Base-by-base conservation (phyloP, 2,888 invertebrate genomes). In the Dermolepida albohirtum region DNA sequence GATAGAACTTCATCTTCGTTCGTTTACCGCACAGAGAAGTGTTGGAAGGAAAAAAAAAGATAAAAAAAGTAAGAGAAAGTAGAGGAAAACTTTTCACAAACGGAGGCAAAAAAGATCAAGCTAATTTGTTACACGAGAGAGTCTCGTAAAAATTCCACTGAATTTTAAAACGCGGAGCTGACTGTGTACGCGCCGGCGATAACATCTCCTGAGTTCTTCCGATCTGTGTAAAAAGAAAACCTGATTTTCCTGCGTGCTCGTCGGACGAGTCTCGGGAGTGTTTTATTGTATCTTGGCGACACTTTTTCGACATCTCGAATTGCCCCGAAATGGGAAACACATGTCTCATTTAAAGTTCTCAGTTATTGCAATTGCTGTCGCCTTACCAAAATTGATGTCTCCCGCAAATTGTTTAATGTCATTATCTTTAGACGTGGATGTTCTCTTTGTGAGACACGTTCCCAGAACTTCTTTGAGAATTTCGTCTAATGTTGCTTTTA, bases 41-140 rank as follows among this genome's bases (percentile, higher is more conserved):
- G 6, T 7, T 10, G 1, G 10, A 34, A 7, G 10, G 6, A 34
- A 8, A 6, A 34, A 16, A 39, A 54, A 40, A 40, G 40, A 39
- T 16, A 41, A 27, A 47, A 29, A 44, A 44, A 1, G n/a, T 27
- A n/a, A 12, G 10, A 44, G 44, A n/a, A 27, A 11, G 29, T 44
- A 12, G 10, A 27, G 27, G 43, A 43, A 59, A 59, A 44, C 47
- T 59, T 59, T 59, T 29, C 44, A 43, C 44, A 59, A 59, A 29
- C 27, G n/a, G 29, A 44, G 59, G 59, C 44, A 59, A 59, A 59
- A 55, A 59, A 44, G 59, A 59, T 59, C 59, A 59, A 27, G 43
- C 59, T 59, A 59, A 59, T 59, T 59, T 59, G 59, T 59, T 59
- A 59, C 59, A 43, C 44, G 59, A 27, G 59, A 59, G 44, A 44